Percentiles rank a stretch among this genome's conserved stretches.
Evolutionary conservation across 2,113 vertebrate species (phyloP).

Genomic region (Oncorhynchus tshawytscha): DNA sequence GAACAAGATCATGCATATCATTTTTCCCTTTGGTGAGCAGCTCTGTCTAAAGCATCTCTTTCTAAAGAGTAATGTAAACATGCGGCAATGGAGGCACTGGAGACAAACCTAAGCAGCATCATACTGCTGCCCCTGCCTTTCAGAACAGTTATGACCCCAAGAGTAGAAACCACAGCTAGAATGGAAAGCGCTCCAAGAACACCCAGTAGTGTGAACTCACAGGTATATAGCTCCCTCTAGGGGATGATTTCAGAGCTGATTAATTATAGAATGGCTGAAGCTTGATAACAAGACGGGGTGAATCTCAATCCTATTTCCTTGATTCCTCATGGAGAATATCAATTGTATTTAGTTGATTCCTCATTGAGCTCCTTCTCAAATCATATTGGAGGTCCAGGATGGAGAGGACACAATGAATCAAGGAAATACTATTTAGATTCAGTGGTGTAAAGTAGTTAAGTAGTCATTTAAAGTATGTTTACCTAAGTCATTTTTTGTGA

Average conservation of each 20-base stretch:
- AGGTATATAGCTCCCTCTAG: slow-evolving; percentile 59
- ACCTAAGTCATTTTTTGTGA: too few species aligned
- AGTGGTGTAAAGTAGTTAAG: too few species aligned
- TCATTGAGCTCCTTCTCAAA: too few species aligned
- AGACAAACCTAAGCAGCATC: slow-evolving; percentile 18
- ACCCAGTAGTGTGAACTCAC: slow-evolving; percentile 20
- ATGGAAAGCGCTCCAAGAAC: slow-evolving; percentile 13
- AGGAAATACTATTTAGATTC: too few species aligned
- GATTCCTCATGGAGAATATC: too few species aligned
- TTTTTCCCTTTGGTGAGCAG: too few species aligned
- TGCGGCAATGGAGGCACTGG: slow-evolving; percentile 46
- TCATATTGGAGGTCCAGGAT: not conserved
- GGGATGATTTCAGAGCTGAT: slow-evolving; percentile 27
- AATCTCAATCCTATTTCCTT: too few species aligned
- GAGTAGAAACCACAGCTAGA: not conserved
- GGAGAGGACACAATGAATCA: not conserved
- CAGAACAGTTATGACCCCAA: slow-evolving; percentile 43
- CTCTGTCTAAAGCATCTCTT: slow-evolving; percentile 12
- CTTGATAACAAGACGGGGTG: too few species aligned
- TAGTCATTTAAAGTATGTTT: too few species aligned
- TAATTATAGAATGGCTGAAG: too few species aligned
- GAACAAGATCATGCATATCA: not conserved
- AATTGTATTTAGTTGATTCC: too few species aligned
- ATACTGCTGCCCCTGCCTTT: slow-evolving; percentile 34
- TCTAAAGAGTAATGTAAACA: slow-evolving; percentile 52